Percentiles rank a stretch among this genome's conserved stretches.
phyloP scores from a whole-genome alignment of 1,140 invertebrate genomes.

The Drosophila fuyamai region DNA sequence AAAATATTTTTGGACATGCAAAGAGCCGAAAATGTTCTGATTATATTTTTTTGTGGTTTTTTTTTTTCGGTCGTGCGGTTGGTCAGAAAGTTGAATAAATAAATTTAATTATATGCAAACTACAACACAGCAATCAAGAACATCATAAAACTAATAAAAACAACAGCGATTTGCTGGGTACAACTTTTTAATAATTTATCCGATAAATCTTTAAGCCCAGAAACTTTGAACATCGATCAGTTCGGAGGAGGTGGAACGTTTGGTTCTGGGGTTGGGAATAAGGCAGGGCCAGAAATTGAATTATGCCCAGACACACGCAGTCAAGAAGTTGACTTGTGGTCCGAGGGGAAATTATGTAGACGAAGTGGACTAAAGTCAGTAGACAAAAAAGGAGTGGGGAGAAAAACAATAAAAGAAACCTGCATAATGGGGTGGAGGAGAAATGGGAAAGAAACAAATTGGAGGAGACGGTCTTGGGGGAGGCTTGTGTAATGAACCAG shows the following conservation, averaged over 20 bases:
- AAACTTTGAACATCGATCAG: slow-evolving; percentile 43
- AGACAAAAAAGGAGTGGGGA: slow-evolving; percentile 7
- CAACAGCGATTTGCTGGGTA: slow-evolving; percentile 40
- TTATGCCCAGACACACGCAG: slow-evolving; percentile 43
- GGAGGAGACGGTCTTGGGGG: no score
- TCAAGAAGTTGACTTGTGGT: slow-evolving; percentile 29
- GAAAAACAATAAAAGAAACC: slow-evolving; percentile 15
- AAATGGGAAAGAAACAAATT: background rate
- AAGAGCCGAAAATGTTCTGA: slow-evolving; percentile 38
- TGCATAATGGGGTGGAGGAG: slow-evolving; percentile 11
- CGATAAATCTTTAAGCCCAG: slow-evolving; percentile 44
- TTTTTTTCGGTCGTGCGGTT: slow-evolving; percentile 20
- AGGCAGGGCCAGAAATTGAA: slow-evolving; percentile 36
- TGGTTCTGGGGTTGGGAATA: background rate
- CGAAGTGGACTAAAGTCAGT: slow-evolving; percentile 15
- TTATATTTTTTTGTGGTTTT: background rate
- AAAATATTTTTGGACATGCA: slow-evolving; percentile 36
- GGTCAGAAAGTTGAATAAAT: slow-evolving; percentile 58
- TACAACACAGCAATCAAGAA: slow-evolving; percentile 36
- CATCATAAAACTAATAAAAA: slow-evolving; percentile 45
- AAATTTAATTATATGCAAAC: slow-evolving; percentile 60
- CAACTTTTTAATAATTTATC: slow-evolving; percentile 44
- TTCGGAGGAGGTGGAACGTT: background rate
- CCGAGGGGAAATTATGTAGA: slow-evolving; percentile 40
- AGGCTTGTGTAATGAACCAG: background rate